Percentiles rank a stretch among this genome's conserved stretches.
These are phyloP conservation scores for Ctenopoma multispine DNA, from an alignment of 2,797 vertebrate species.

Conservation along the genomic window DNA sequence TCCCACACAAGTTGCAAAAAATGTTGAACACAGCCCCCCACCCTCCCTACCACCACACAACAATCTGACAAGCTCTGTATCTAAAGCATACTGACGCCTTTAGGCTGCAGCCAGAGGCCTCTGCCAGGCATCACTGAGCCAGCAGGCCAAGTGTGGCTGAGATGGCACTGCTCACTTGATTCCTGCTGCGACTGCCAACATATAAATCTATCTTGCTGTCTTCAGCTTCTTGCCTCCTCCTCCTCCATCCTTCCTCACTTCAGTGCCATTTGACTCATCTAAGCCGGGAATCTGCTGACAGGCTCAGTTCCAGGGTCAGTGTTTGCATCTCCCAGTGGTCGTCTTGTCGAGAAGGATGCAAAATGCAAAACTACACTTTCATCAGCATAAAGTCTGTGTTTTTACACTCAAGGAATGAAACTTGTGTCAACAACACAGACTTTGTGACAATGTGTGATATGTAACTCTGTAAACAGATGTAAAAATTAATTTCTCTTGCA, in stretches of 20 bases:
- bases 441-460: not conserved
- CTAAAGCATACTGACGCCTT: not conserved
- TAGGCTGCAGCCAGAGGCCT: slow-evolving; percentile 29
- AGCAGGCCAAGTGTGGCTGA: slow-evolving; percentile 28
- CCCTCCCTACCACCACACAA: not conserved
- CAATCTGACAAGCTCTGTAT: not conserved
- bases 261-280: slow-evolving; percentile 51
- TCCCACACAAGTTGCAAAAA: not conserved
- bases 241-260: slow-evolving; percentile 25
- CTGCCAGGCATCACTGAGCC: slow-evolving; percentile 40
- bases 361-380: slow-evolving; percentile 29
- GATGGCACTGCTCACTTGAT: slow-evolving; percentile 40
- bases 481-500: not conserved
- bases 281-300: slow-evolving; percentile 51
- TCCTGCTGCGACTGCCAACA: slow-evolving; percentile 55
- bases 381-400: slow-evolving; percentile 11
- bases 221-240: slow-evolving; percentile 37
- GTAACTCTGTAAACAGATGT: not conserved
- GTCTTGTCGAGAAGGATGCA: slow-evolving; percentile 13
- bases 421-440: not conserved
- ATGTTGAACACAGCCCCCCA: not conserved
- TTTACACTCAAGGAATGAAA: not conserved
- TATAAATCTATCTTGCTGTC: slow-evolving; percentile 39
- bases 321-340: slow-evolving; percentile 49
- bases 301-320: slow-evolving; percentile 53